Evolutionary conservation across 2,888 invertebrate genomes (phyloP).

Genomic region (Scaptomyza flava): DNA sequence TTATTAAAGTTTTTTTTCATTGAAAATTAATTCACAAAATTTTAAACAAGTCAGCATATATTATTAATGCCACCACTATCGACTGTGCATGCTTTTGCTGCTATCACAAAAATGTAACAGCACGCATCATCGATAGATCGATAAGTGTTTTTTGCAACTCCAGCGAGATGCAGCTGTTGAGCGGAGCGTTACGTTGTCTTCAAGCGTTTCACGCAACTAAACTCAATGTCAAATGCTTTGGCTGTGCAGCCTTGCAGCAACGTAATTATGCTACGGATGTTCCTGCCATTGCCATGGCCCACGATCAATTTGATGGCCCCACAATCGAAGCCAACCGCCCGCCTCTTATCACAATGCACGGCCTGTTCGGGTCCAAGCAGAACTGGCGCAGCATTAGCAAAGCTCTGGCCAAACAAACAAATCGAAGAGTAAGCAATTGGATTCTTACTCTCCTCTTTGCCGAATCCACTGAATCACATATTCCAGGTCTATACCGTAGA

Average conservation of each 20-base stretch:
- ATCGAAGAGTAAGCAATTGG: slow-evolving; percentile 86
- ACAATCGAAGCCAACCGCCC: slow-evolving; percentile 80
- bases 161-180: slow-evolving; percentile 53
- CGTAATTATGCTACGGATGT: slow-evolving; percentile 25
- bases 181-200: slow-evolving; percentile 57
- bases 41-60: not conserved
- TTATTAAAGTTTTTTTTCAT: not conserved
- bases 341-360: slow-evolving; percentile 94
- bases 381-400: slow-evolving; percentile 95
- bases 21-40: not conserved
- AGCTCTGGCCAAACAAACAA: slow-evolving; percentile 86
- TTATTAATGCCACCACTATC: not conserved
- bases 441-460: not conserved
- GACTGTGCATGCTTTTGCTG: slow-evolving; percentile 3
- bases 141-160: slow-evolving; percentile 25
- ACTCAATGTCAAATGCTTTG: slow-evolving; percentile 9
- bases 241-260: not conserved
- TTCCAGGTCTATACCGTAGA: slow-evolving; percentile 88
- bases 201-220: slow-evolving; percentile 16
- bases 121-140: slow-evolving; percentile 34
- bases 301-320: slow-evolving; percentile 87
- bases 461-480: not conserved
- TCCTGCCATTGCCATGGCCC: slow-evolving; percentile 87
- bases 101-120: not conserved
- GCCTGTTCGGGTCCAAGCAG: slow-evolving; percentile 93